A percentile compares a stretch with the other conserved stretches of the same genome.
These are phyloP conservation scores for Lithophane ornitopus DNA, from an alignment of 2,888 invertebrate species.

Conservation along the genomic window DNA sequence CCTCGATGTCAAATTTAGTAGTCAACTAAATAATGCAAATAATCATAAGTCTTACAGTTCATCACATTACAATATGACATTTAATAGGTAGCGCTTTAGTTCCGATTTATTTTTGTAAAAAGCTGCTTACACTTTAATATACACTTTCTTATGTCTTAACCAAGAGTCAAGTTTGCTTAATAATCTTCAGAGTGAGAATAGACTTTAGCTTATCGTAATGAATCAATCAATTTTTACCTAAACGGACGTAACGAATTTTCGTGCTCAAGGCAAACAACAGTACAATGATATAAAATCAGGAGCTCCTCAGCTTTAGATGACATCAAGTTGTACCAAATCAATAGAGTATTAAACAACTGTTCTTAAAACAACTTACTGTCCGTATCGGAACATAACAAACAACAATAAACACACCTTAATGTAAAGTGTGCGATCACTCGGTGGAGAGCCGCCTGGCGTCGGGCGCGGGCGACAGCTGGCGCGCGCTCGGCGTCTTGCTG, in stretches of 20 bases:
- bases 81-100: slow-evolving; percentile 1
- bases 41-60: slow-evolving; percentile 32
- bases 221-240: slow-evolving; percentile 41
- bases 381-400: slow-evolving; percentile 61
- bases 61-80: slow-evolving; percentile 17
- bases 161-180: slow-evolving; percentile 32
- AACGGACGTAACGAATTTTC: slow-evolving; percentile 24
- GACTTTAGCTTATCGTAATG: slow-evolving; percentile 33
- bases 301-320: slow-evolving; percentile 11
- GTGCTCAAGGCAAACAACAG: slow-evolving; percentile 40
- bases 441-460: slow-evolving; percentile 69
- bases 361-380: slow-evolving; percentile 56
- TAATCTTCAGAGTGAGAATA: slow-evolving; percentile 43
- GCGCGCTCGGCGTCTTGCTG: slow-evolving; percentile 81
- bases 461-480: slow-evolving; percentile 68
- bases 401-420: slow-evolving; percentile 61
- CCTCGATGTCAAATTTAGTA: slow-evolving; percentile 29
- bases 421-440: slow-evolving; percentile 53
- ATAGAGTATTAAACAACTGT: slow-evolving; percentile 63
- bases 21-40: slow-evolving; percentile 34
- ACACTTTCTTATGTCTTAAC: slow-evolving; percentile 24
- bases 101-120: slow-evolving; percentile 11
- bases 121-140: slow-evolving; percentile 37
- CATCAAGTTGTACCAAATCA: slow-evolving; percentile 40
- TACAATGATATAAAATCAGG: slow-evolving; percentile 30